phyloP scores from a whole-genome alignment of 2,797 vertebrate species.

The Sciaenops ocellatus region DNA sequence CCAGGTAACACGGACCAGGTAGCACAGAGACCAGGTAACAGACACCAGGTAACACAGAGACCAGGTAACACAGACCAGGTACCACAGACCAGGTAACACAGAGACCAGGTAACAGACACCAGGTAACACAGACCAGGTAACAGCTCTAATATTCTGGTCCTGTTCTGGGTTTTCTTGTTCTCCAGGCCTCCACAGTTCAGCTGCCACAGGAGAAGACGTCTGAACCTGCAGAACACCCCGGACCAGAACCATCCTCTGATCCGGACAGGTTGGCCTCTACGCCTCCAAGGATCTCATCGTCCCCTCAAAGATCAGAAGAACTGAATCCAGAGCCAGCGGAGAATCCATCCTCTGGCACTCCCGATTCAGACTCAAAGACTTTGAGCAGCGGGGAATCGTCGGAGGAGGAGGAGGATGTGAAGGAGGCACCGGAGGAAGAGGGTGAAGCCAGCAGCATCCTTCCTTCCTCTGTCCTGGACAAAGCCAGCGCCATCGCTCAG shows the following conservation, averaged over 20 bases:
- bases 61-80: too few relatives aligned
- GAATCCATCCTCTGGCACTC: slow-evolving; percentile 10
- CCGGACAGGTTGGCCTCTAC: not conserved
- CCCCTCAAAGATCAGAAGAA: slow-evolving; percentile 16
- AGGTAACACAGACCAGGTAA: too few relatives aligned
- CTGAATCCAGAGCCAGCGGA: slow-evolving; percentile 24
- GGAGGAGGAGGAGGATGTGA: slow-evolving; percentile 82
- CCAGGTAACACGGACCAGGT: too few relatives aligned
- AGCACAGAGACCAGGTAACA: too few relatives aligned
- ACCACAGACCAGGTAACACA: too few relatives aligned
- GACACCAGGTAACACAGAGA: too few relatives aligned
- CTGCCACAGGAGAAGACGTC: slow-evolving; percentile 6
- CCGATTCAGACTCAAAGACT: slow-evolving; percentile 74
- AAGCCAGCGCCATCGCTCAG: slow-evolving; percentile 90
- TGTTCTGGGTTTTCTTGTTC: not conserved
- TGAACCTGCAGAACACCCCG: not conserved
- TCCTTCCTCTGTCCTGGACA: slow-evolving; percentile 91
- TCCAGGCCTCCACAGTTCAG: slow-evolving; percentile 19
- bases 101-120: too few relatives aligned
- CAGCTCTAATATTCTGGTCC: not conserved
- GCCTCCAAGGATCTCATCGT: not conserved
- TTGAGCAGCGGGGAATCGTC: slow-evolving; percentile 90
- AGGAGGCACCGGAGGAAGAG: slow-evolving; percentile 45
- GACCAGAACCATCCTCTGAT: slow-evolving; percentile 27
- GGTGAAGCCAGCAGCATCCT: slow-evolving; percentile 85